Base-by-base conservation (phyloP, 2,888 invertebrate species). In the Trissolcus brochymenae region DNA sequence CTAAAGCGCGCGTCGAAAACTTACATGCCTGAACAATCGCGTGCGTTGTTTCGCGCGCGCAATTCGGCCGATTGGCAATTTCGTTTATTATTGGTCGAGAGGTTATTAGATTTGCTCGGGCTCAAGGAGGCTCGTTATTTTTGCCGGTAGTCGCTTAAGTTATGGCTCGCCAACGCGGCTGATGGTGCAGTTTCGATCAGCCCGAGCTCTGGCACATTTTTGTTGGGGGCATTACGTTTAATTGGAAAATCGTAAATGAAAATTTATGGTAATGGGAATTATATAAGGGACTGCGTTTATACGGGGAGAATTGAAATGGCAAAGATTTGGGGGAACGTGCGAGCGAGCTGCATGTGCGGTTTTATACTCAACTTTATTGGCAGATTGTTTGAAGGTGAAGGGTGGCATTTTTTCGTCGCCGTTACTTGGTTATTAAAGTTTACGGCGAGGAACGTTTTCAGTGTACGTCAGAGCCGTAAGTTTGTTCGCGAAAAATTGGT, bases 221-320 rank as follows among this genome's bases (percentile, higher is more conserved):
- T 62, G 50, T 60, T 35, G 21, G 19, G 40, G 51, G 55, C 66
- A 57, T 57, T 53, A 51, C 66, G 56, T 71, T 71, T 71, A 76
- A 76, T 76, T 76, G 71, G 66, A 70, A 76, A 75, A 75, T 70
- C 75, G 75, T 75, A 75, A 75, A 75, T 75, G 64, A 60, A 50
- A 70, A 70, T 68, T 75, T 75, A 75, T 65, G 75, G 50, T 70
- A 59, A 75, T 75, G 75, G 55, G 35, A 65, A 70, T 75, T 75
- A 68, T 75, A 64, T 75, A 59, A 64, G 68, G 68, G 50, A 41
- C 50, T 51, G 6, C 50, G 55, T 62, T 59, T 65, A 40, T 53
- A 54, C 16, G 19, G 25, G 51, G 40, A 25, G 60, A 55, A 73
- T 61, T 51, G 54, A 60, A 66, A 73, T 55, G 50, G 29, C 40